Evolutionary conservation across 2,113 vertebrate genomes (phyloP), one percentile per base, ranked within the genome.

Genomic region (Limanda limanda): DNA sequence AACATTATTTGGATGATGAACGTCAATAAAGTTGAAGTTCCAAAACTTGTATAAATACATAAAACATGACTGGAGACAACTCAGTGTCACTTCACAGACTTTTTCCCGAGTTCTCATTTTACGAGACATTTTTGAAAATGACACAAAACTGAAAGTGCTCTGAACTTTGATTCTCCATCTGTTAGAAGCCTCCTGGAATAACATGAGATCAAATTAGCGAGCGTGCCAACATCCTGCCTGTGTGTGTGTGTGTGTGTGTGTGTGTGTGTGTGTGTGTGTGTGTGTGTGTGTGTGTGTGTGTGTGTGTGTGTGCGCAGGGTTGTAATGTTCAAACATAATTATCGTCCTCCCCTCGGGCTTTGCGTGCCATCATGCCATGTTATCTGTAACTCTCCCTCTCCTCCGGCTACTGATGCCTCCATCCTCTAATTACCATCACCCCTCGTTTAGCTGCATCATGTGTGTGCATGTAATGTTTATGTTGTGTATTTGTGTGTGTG

Each of bases 361-460:
- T n/a, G 45, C 0, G 23, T 69, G 48, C 25, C n/a, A 14, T 64
- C 35, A 60, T 42, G 11, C 51, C 2, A 62, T 55, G 71, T 59
- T 71, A 68, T 73, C 25, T 79, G 56, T 20, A 65, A 56, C 23
- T 55, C 15, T 52, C 48, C 64, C 67, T 74, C 2, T 25, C 54
- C 57, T 57, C 17, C n/a, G 5, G n/a, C 18, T 68, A 47, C 18
- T 74, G 59, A 71, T 45, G 68, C 67, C 59, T 81, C 14, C 2
- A 42, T 65, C 57, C 17, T 66, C 35, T 86, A n/a, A 63, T 81
- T 51, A 25, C 61, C 64, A 7, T 68, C 57, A 59, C 42, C 57
- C 52, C 47, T 57, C 70, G 14, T 71, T 80, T 84, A 77, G 80
- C 85, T 84, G 73, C 73, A 56, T 79, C 31, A 35, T 51, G 68